Evolutionary conservation across 2,797 vertebrate genomes (phyloP), one percentile per base, ranked within the genome.

Genomic region (Benthosema pterotum): DNA sequence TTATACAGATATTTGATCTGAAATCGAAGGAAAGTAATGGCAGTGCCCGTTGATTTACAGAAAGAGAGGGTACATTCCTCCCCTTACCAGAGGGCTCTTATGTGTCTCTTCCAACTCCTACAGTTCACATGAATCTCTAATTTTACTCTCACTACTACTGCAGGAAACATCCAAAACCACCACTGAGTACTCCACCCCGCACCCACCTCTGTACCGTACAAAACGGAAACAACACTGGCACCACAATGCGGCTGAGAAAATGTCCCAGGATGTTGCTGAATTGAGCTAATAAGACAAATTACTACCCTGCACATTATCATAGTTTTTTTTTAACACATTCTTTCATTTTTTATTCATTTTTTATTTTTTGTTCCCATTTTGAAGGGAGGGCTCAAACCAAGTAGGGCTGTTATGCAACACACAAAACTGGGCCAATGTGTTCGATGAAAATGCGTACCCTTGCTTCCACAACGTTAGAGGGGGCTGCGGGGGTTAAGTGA

Each of bases 131-230:
- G 85, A 87, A 91, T 75, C 42, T 75, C 83, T 84, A 85, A 87
- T 78, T 90, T 87, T 88, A 85, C 67, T 57, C 80, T 70, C 52
- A 79, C 72, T 82, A 72, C 86, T 96, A 75, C 69, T 91, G 93
- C 85, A 60, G 92, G 93, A 86, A 95, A 90, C 89, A 65, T 67
- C 91, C 74, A 93, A 93, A 91, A 93, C 93, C 82, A 94, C 92
- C 73, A 78, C 86, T 57, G 86, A 91, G 73, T 87, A 38, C 53
- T 60, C 18, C 54, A 42, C 72, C 62, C 51, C 14, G n/a, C 32
- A 8, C 74, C 67, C 59, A 57, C 42, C 71, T 52, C 50, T 65
- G 42, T 57, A 64, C 50, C 63, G 42, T 57, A 64, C 11, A 19
- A 57, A 65, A 63, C 49, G 47, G 75, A 78, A 74, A 72, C 63